Percentiles rank a stretch among this genome's conserved stretches.
These are phyloP conservation scores for Alcis repandata DNA, from an alignment of 2,888 invertebrate genomes.

Conservation along the genomic window DNA sequence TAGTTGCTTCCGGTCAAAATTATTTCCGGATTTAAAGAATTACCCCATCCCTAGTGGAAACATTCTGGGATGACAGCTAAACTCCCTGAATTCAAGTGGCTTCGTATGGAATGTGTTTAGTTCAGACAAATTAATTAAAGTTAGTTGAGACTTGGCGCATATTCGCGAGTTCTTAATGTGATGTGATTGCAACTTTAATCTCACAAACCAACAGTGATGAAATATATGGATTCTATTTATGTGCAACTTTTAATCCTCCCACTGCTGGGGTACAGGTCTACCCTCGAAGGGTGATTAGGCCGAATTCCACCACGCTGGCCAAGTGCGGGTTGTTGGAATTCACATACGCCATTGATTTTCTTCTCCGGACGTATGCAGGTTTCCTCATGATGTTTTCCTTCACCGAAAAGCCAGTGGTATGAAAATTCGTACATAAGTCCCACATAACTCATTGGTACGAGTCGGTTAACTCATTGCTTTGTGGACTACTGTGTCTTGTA, in stretches of 20 bases:
- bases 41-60: slow-evolving; percentile 7
- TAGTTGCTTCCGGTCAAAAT: background rate
- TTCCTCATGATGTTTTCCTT: too few relatives aligned
- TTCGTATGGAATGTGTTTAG: slow-evolving; percentile 24
- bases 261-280: too few relatives aligned
- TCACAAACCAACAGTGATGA: background rate
- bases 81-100: slow-evolving; percentile 19
- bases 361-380: too few relatives aligned
- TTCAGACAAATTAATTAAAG: slow-evolving; percentile 33
- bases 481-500: too few relatives aligned
- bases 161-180: background rate
- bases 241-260: background rate
- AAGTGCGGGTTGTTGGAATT: too few relatives aligned
- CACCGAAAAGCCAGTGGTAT: too few relatives aligned
- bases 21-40: background rate
- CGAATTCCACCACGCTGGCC: too few relatives aligned
- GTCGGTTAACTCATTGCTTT: too few relatives aligned
- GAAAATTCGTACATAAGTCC: too few relatives aligned
- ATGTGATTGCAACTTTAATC: background rate
- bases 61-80: slow-evolving; percentile 24
- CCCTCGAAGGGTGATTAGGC: too few relatives aligned
- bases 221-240: background rate
- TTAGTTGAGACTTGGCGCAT: slow-evolving; percentile 12
- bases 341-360: too few relatives aligned
- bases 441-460: too few relatives aligned